Base-by-base conservation (phyloP, 2,888 invertebrate species). In the Nomada ferruginata region DNA sequence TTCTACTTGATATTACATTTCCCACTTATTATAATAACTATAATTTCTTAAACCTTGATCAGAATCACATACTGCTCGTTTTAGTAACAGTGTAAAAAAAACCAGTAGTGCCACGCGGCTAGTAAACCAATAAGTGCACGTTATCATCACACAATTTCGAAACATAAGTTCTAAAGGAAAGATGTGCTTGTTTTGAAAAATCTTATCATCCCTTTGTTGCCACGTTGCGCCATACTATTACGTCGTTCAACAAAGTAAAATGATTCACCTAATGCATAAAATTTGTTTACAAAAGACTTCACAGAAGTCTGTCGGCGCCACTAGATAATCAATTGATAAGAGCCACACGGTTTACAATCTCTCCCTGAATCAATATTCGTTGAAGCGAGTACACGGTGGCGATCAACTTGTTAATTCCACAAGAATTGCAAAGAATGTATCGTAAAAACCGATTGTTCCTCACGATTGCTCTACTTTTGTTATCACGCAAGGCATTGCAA, bases 391-490 rank as follows among this genome's bases (percentile, higher is more conserved):
- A 15, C 29, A 29, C 59, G 9, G 29, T 29, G 7, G 10, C 36
- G 18, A 59, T 59, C 13, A 23, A 5, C 42, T 2, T 26, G 23
- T 13, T 11, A 29, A 50, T 50, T 26, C 2, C 26, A 10, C 15
- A 26, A 26, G 20, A 20, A 2, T 63, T 44, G 23, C 3, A 20
- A 20, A 20, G 11, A 20, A 44, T 23, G 3, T 64, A 50, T 18
- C 47, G 50, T 2, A 9, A 29, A 26, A 50, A 18, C 26, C 47
- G 47, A 47, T 64, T 47, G 64, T 50, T 50, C 47, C 23, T 5
- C 61, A 29, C 26, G 64, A 20, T 50, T 50, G 64, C 26, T 26
- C 64, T 50, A 64, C 26, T 50, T 64, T 29, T 18, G 26, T 64
- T 26, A 64, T 26, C 64, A 13, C 4, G 26, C 13, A 11, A 64